Base-by-base conservation (phyloP, 2,113 vertebrate genomes). In the Rutilus rutilus region DNA sequence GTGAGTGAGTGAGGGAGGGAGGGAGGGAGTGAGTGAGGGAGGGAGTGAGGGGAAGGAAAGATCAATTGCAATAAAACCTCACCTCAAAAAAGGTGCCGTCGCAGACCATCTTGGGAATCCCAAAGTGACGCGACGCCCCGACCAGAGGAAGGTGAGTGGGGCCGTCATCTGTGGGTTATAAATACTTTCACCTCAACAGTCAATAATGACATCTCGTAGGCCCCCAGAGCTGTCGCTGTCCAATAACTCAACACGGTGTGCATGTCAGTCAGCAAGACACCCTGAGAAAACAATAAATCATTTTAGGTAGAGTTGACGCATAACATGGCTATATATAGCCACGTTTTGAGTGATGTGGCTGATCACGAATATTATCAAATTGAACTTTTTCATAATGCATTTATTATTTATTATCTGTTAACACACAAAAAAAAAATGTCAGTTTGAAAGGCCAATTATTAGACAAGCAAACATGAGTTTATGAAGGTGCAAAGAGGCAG, bases 161-260 rank as follows among this genome's bases (percentile, higher is more conserved):
- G 27, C 64, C 19, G 45, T 45, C 59, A 67, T 84, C 67, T 80
- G 27, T 3, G 30, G 75, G 42, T 89, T 78, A 87, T 86, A 77
- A 65, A 86, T 69, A 87, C 82, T 23, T 74, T 47, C 33, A 54
- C 50, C 79, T 87, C 11, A 17, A 25, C 83, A 78, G 90, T 92
- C 88, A 89, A 89, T 92, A 88, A 47, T 81, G 85, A 88, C 84
- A 82, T 84, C 62, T 60, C 21, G 65, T 74, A 78, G 78, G 79
- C 86, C 83, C 83, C 47, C 64, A 86, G 45, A 86, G 82, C 86
- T 89, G 78, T 77, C 50, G 74, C 73, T 77, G 25, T 83, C 64
- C 85, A 86, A 91, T 90, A 86, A 86, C 80, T 91, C 89, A 82
- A 73, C 78, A 74, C 71, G 75, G 76, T 87, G 50, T 25, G 17